Percentiles rank a stretch among this genome's conserved stretches.
Evolutionary conservation across 1,140 invertebrate genomes (phyloP).

Genomic region (Helicoverpa zea): DNA sequence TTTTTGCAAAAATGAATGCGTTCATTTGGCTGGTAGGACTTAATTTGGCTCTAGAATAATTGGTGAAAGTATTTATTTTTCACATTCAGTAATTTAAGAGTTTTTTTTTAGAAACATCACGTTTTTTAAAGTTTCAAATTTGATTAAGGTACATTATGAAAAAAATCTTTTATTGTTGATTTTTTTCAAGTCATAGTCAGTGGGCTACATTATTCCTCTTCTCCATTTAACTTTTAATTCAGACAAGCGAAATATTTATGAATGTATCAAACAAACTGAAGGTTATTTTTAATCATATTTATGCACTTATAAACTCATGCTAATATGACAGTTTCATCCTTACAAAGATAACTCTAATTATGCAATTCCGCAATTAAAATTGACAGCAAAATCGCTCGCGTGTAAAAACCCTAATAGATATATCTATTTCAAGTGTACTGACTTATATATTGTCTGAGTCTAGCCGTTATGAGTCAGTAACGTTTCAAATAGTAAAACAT

Average conservation of each 20-base stretch:
- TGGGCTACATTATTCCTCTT: too few species aligned
- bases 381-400: slow-evolving; percentile 20
- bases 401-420: slow-evolving; percentile 20
- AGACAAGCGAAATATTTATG: not conserved
- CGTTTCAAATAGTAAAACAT: slow-evolving; percentile 18
- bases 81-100: too few species aligned
- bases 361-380: not conserved
- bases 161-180: too few species aligned
- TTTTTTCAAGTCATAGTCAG: too few species aligned
- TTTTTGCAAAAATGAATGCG: too few species aligned
- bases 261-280: not conserved
- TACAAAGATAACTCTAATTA: not conserved
- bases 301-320: not conserved
- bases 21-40: too few species aligned
- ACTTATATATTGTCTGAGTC: not conserved
- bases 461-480: slow-evolving; percentile 18
- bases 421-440: not conserved
- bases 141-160: too few species aligned
- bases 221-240: too few species aligned
- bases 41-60: too few species aligned
- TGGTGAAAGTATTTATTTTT: too few species aligned
- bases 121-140: too few species aligned
- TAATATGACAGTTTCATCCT: slow-evolving; percentile 22
- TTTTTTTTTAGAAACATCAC: too few species aligned
- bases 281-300: not conserved